Evolutionary conservation across 2,113 vertebrate genomes (phyloP).

Genomic region (Mus pahari): DNA sequence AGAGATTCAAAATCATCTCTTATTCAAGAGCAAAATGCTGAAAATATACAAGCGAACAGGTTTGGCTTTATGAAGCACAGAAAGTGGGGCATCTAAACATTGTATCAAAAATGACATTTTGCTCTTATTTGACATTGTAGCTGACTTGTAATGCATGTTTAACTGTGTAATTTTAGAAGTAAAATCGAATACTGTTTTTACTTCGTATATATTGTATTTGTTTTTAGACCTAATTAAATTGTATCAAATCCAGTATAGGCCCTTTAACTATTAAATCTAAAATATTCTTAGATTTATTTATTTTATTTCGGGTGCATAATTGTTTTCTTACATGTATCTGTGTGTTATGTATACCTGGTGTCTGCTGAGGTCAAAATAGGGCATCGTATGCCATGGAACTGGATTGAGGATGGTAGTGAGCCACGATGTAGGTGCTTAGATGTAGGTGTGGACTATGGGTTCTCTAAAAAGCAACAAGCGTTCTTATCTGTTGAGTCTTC

Average conservation of each 20-base stretch:
- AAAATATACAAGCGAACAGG: background rate
- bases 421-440: background rate
- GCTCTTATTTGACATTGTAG: conserved; percentile 1
- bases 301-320: background rate
- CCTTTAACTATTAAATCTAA: conserved; percentile 27
- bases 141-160: conserved; percentile 25
- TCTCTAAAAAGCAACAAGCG: background rate
- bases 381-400: background rate
- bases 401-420: background rate
- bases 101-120: background rate
- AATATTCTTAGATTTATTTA: background rate
- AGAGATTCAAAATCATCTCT: background rate
- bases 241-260: background rate
- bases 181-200: conserved; percentile 43
- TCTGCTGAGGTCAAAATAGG: background rate
- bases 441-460: background rate
- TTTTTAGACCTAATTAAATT: background rate
- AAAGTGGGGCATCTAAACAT: background rate
- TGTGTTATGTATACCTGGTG: background rate
- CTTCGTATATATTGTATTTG: background rate
- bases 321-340: background rate
- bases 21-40: conserved; percentile 31
- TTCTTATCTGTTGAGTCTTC: background rate
- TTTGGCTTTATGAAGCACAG: background rate
- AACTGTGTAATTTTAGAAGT: conserved; percentile 14